phyloP scores from a whole-genome alignment of 2,113 vertebrate genomes.

The Planiliza haematocheilus region DNA sequence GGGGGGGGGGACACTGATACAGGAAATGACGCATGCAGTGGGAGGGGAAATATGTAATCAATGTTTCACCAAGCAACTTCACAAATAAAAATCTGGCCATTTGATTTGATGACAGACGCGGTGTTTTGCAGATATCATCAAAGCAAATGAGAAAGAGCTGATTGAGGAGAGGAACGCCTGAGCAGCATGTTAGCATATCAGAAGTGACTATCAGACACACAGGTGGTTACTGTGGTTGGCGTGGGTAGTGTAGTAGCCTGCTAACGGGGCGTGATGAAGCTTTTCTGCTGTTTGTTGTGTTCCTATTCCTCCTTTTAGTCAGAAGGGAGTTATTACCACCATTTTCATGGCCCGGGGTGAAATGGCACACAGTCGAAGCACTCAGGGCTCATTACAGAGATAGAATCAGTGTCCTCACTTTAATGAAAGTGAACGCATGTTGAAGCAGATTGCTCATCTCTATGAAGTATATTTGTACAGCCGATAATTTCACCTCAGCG shows the following conservation, averaged over 20 bases:
- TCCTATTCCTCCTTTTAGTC: conserved; percentile 59
- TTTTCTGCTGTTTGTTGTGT: conserved; percentile 74
- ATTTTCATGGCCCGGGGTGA: conserved; percentile 64
- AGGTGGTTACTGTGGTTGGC: conserved; percentile 72
- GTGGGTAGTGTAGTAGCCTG: conserved; percentile 64
- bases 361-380: conserved; percentile 71
- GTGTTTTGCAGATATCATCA: conserved; percentile 44
- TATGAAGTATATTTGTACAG: conserved; percentile 25
- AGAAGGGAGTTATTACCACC: conserved; percentile 63
- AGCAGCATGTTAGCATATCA: conserved; percentile 47
- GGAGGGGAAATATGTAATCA: conserved; percentile 7
- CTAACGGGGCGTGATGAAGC: conserved; percentile 61
- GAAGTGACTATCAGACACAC: conserved; percentile 55
- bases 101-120: conserved; percentile 6
- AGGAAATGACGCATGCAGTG: neutral
- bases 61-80: neutral
- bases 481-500: conserved; percentile 1
- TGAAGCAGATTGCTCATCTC: conserved; percentile 72
- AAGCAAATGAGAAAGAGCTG: conserved; percentile 63
- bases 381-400: conserved; percentile 79
- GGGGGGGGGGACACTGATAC: neutral
- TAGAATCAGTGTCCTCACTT: conserved; percentile 77
- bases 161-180: conserved; percentile 58
- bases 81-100: conserved; percentile 1
- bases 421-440: conserved; percentile 66